Base-by-base conservation (phyloP, 2,888 invertebrate species). In the Parnassius orleans region DNA sequence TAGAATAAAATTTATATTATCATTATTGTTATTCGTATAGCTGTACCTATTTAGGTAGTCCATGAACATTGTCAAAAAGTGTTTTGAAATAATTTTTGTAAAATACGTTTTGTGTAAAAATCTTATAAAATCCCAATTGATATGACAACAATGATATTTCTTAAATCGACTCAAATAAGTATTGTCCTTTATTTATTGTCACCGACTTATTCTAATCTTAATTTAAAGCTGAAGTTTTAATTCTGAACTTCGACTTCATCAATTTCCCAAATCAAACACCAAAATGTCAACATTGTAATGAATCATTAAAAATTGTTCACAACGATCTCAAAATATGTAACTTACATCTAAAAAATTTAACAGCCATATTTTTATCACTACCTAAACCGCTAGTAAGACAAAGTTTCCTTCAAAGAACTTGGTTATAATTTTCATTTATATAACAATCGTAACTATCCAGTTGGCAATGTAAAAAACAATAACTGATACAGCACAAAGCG, bases 351-450 rank as follows among this genome's bases (percentile, higher is more conserved):
- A 83, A 85, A 86, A 86, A 86, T 83, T 88, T 79, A 88, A 91
- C 90, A 91, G 90, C 90, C 90, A 90, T 87, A 72, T 81, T 86
- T 84, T 79, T 83, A 88, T 88, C 84, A 89, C 86, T 87, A 85
- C 81, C 73, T 80, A 73, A 66, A 71, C 74, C 67, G 72, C 72
- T 76, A 76, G 71, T 66, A 67, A 55, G 33, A 19, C 51, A 14
- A 51, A 54, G 48, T 10, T 51, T 19, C 44, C 51, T n/a, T 33
- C 46, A 46, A 33, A 68, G 63, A 64, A 65, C 65, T 66, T 62
- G 65, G 59, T 65, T 48, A 43, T 19, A 12, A 59, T 56, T 51
- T 57, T 43, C 42, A 43, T 63, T 62, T 55, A 63, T 52, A 67
- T 63, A 65, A 69, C 69, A 68, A 69, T 58, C 61, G 63, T 47